Evolutionary conservation across 2,888 invertebrate species (phyloP).

Genomic region (Prosapia bicincta): DNA sequence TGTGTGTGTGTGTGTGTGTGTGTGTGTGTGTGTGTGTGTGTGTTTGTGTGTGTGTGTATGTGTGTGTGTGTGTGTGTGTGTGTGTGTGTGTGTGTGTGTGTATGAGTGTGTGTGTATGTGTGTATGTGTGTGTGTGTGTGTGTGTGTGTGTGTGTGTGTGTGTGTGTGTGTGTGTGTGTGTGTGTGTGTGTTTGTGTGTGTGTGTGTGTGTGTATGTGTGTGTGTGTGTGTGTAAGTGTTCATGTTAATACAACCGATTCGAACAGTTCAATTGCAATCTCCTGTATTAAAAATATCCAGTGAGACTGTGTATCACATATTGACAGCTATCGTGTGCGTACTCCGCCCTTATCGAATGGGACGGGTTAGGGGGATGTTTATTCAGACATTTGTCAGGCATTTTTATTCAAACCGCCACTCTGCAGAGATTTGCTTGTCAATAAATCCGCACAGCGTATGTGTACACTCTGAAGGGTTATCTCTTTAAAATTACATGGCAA

Average conservation of each 20-base stretch:
- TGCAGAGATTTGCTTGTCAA: too few relatives aligned
- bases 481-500: too few relatives aligned
- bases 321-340: not conserved
- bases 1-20: not conserved
- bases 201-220: not conserved
- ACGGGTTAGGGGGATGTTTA: not conserved
- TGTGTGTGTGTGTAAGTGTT: not conserved
- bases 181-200: too few relatives aligned
- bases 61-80: not conserved
- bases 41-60: too few relatives aligned
- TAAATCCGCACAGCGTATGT: too few relatives aligned
- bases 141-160: not conserved
- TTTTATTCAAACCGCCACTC: too few relatives aligned
- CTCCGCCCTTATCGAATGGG: not conserved
- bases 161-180: not conserved
- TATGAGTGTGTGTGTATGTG: not conserved
- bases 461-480: too few relatives aligned
- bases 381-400: not conserved
- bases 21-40: not conserved
- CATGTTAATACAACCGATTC: not conserved
- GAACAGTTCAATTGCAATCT: not conserved
- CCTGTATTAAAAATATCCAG: not conserved
- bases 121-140: not conserved
- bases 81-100: not conserved
- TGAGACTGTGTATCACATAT: not conserved